phyloP scores from a whole-genome alignment of 2,113 vertebrate species.

The Phoenicopterus ruber region DNA sequence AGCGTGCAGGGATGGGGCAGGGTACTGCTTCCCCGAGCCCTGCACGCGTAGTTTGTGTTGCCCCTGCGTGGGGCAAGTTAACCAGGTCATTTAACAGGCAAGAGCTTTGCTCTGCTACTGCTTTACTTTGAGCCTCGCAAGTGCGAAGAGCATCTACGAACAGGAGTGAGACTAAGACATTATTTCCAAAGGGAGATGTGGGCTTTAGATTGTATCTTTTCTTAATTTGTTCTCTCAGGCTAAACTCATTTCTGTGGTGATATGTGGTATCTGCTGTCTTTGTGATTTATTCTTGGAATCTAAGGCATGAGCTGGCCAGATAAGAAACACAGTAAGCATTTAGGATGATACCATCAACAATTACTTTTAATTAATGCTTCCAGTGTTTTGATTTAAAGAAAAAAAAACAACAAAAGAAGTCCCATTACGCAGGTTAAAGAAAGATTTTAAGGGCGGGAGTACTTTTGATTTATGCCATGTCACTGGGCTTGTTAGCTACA shows the following conservation, averaged over 20 bases:
- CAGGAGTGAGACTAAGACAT: neutral
- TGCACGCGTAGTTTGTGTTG: neutral
- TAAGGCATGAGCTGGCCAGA: constrained; percentile 52
- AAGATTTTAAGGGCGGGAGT: neutral
- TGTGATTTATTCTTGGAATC: constrained; percentile 63
- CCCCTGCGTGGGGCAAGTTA: rapidly evolving
- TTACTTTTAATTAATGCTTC: constrained; percentile 54
- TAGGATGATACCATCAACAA: constrained; percentile 55
- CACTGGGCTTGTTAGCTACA: neutral
- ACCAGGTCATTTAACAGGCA: neutral
- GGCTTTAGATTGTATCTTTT: constrained; percentile 28
- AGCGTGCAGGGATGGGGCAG: neutral
- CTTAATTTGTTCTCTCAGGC: constrained; percentile 52
- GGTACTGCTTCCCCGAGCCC: neutral
- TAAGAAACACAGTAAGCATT: constrained; percentile 47
- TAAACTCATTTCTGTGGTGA: constrained; percentile 16
- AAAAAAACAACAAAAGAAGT: neutral
- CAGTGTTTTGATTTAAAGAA: constrained; percentile 20
- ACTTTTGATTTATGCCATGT: neutral
- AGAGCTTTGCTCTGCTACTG: neutral
- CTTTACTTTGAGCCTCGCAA: neutral
- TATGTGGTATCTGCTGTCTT: constrained; percentile 49
- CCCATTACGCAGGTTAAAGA: neutral
- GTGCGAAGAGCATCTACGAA: neutral
- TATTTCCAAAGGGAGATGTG: neutral